Evolutionary conservation across 2,797 vertebrate genomes (phyloP), one percentile per base, ranked within the genome.

Genomic region (Hyperoplus immaculatus): DNA sequence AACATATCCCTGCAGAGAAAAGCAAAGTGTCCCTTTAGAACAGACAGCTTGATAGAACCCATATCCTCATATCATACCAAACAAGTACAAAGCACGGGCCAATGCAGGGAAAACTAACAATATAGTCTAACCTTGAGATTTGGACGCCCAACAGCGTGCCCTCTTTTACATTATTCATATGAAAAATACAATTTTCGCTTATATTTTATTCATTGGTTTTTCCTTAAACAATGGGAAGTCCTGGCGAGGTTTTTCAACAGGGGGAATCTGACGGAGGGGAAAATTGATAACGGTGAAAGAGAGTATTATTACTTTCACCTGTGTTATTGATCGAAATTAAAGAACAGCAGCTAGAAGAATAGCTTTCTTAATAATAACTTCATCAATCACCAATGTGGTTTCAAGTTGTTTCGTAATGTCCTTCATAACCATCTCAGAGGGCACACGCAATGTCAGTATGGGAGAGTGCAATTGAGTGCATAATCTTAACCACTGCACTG

Each of bases 201-300:
- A 95, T 95, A 94, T 95, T 95, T 95, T 95, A 96, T 95, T 96
- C 94, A 95, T 95, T 92, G 92, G 55, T 89, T 93, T 89, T 91
- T 89, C 88, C 91, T 94, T 93, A 92, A 94, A 93, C 92, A 93
- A 91, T 87, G 75, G 69, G 81, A 88, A 80, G 87, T 86, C 85
- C 61, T 80, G 49, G 81, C 77, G 81, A 75, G 80, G 84, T 89
- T 86, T 64, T 85, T 93, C 29, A 87, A 84, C 91, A 89, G 81
- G 67, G 84, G 29, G 70, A 80, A 82, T 90, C 83, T 90, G 83
- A 86, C 50, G 55, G 79, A 57, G 75, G 77, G 83, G 29, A 68
- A 88, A 88, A 87, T 72, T 81, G 85, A 91, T 86, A 70, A 89
- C 75, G 82, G 83, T n/a, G 55, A 81, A 55, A 74, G 47, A 80